Evolutionary conservation across 2,888 invertebrate genomes (phyloP).

Genomic region (Oscheius onirici): DNA sequence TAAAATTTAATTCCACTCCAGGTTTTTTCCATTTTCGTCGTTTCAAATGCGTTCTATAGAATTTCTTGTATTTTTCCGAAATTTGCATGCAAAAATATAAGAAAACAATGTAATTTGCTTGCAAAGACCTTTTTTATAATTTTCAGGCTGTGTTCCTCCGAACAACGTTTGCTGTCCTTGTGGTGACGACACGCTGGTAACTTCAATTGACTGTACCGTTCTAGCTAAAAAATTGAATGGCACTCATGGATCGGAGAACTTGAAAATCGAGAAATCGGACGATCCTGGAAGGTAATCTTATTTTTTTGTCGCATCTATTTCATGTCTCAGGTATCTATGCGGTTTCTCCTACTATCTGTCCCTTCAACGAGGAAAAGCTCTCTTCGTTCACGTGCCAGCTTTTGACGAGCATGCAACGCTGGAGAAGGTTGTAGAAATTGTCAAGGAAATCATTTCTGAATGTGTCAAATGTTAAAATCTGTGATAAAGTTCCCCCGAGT

Average conservation of each 20-base stretch:
- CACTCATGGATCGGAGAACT: conserved; percentile 26
- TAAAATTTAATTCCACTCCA: too few relatives aligned
- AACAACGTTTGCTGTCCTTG: conserved; percentile 31
- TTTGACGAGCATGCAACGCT: conserved; percentile 39
- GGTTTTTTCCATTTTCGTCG: too few relatives aligned
- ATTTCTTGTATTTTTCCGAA: not conserved
- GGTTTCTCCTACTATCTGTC: conserved; percentile 55
- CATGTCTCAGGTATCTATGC: conserved; percentile 51
- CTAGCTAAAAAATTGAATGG: conserved; percentile 35
- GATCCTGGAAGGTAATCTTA: conserved; percentile 48
- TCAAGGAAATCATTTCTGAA: not conserved
- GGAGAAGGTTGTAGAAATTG: conserved; percentile 32
- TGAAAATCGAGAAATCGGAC: conserved; percentile 35
- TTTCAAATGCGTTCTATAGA: too few relatives aligned
- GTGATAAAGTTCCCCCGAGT: too few relatives aligned
- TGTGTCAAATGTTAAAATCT: too few relatives aligned
- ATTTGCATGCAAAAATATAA: conserved; percentile 2
- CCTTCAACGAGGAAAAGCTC: conserved; percentile 39
- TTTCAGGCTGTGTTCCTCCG: conserved; percentile 32
- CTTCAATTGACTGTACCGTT: conserved; percentile 27
- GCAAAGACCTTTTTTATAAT: too few relatives aligned
- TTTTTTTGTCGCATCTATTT: not conserved
- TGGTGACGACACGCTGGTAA: conserved; percentile 17
- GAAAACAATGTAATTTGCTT: too few relatives aligned
- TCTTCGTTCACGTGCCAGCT: conserved; percentile 56